Evolutionary conservation across 1,140 invertebrate genomes (phyloP).

Genomic region (Cryptotermes secundus): DNA sequence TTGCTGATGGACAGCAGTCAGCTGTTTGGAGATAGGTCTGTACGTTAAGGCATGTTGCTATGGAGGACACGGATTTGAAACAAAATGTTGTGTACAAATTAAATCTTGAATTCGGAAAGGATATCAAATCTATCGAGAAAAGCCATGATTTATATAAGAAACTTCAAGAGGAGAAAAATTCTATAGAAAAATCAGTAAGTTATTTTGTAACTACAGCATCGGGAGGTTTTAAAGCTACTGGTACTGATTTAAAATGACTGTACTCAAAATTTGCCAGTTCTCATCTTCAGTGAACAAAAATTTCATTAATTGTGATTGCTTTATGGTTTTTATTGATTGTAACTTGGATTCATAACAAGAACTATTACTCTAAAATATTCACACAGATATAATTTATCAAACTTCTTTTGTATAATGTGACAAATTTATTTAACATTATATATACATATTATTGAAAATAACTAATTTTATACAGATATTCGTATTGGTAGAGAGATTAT

Average conservation of each 20-base stretch:
- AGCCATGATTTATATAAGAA: constrained; percentile 46
- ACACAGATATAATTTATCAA: too few relatives aligned
- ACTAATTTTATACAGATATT: too few relatives aligned
- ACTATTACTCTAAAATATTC: too few relatives aligned
- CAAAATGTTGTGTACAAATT: constrained; percentile 54
- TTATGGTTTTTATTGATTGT: too few relatives aligned
- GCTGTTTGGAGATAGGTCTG: not conserved
- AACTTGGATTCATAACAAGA: too few relatives aligned
- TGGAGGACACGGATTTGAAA: constrained; percentile 35
- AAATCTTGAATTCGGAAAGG: constrained; percentile 53
- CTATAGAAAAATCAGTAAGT: constrained; percentile 56
- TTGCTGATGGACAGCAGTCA: not conserved
- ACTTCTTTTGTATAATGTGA: too few relatives aligned
- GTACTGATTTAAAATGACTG: constrained; percentile 31
- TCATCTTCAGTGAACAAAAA: too few relatives aligned
- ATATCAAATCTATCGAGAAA: constrained; percentile 51
- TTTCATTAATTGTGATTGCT: too few relatives aligned
- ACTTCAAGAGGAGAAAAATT: constrained; percentile 49
- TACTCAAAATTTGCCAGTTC: not conserved
- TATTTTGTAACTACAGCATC: constrained; percentile 20
- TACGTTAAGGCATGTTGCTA: not conserved
- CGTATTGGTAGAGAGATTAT: too few relatives aligned
- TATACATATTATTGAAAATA: too few relatives aligned
- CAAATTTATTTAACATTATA: too few relatives aligned
- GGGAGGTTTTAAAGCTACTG: too few relatives aligned